Percentiles rank a stretch among this genome's conserved stretches.
Conservation (phyloP, 2,113 vertebrate genomes). For the Corythaixoides concolor region DNA sequence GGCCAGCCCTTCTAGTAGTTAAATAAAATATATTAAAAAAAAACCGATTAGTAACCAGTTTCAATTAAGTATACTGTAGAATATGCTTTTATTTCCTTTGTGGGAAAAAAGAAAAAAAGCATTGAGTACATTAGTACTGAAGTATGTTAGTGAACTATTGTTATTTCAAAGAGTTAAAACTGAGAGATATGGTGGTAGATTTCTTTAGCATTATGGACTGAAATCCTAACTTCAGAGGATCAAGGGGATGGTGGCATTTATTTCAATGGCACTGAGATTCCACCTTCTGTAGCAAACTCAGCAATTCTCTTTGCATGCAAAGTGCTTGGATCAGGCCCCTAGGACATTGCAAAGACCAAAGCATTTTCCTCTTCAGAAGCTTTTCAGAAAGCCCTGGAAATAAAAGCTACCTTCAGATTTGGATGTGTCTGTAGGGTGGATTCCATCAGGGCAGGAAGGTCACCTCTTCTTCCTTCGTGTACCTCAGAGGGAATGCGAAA, state of each 20-base stretch:
- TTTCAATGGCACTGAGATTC: background rate
- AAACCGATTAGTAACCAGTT: background rate
- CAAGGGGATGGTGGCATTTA: background rate
- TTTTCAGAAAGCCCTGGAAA: constrained; percentile 24
- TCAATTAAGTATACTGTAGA: background rate
- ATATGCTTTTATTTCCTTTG: background rate
- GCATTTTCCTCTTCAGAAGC: constrained; percentile 26
- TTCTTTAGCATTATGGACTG: background rate
- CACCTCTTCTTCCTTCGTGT: background rate
- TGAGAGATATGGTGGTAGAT: background rate
- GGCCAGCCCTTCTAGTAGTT: background rate
- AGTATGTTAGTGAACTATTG: background rate
- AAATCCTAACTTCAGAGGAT: background rate
- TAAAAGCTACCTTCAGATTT: constrained; percentile 36
- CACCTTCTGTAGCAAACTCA: background rate
- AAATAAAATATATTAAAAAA: background rate
- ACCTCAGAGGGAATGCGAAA: background rate
- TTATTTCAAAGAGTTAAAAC: background rate
- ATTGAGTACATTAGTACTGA: background rate
- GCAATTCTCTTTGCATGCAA: background rate
- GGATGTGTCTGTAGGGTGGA: background rate
- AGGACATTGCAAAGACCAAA: constrained; percentile 42
- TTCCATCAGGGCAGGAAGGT: constrained; percentile 5
- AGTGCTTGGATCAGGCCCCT: background rate
- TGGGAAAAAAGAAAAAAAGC: background rate